Base-by-base conservation (phyloP, 2,888 invertebrate genomes). In the Lutraria lutraria region DNA sequence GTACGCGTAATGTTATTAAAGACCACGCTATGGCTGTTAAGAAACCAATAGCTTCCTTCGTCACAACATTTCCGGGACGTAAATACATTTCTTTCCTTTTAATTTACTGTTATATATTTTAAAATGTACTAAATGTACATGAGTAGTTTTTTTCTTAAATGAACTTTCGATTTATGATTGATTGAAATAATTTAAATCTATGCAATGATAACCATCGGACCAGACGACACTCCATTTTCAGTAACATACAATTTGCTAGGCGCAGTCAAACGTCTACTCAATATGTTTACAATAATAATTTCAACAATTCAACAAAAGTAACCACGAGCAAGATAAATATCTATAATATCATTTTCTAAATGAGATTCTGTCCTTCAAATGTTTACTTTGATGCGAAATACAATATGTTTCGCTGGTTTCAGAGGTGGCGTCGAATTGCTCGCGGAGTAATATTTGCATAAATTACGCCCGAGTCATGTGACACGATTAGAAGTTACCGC, bases 361-460 rank as follows among this genome's bases (percentile, higher is more conserved):
- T 85, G 85, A 53, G 83, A 63, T 79, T 19, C 68, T 83, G 80
- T 87, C 87, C 87, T 68, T 15, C 29, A 80, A 88, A 76, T 85
- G 85, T 90, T 88, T 76, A 81, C 72, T 83, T 86, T 86, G 76
- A 72, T 21, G 80, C 54, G 90, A 86, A 86, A 89, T 79, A 81
- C 84, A 89, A 89, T 88, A 89, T 89, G 88, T 87, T 88, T 87
- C 88, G 79, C 76, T 31, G n/a, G 88, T 87, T 89, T 88, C 85
- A 15, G 43, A 31, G 82, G 83, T 72, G 60, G 87, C 43, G 79
- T 89, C 76, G 87, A 80, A 90, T 91, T 91, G 82, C 91, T 21
- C 88, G 81, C 88, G 88, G 87, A 85, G 76, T 31, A 53, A 83
- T 87, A 91, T 91, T 91, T 91, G 85, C 91, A 91, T 91, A 89